A percentile compares a stretch with the other conserved stretches of the same genome.
phyloP scores from a whole-genome alignment of 2,888 invertebrate genomes.

The Spilosoma lubricipeda region DNA sequence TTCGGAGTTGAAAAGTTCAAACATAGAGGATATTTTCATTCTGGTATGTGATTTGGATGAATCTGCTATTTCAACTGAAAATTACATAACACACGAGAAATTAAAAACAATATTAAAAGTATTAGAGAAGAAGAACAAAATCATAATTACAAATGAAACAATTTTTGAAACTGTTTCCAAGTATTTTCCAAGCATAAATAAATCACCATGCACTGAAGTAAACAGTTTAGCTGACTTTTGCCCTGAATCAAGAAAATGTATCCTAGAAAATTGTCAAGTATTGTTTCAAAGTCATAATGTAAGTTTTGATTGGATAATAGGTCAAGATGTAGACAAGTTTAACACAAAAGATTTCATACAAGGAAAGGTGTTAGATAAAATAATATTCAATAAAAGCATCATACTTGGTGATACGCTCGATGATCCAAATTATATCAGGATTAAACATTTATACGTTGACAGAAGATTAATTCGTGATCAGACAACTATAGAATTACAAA shows the following conservation, averaged over 20 bases:
- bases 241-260: background rate
- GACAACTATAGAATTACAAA: background rate
- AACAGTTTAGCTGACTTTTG: constrained; percentile 13
- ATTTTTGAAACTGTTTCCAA: background rate
- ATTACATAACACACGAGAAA: background rate
- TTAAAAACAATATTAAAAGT: background rate
- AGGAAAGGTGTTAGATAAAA: constrained; percentile 19
- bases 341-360: constrained; percentile 1
- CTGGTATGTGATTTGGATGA: constrained; percentile 5
- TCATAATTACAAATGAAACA: constrained; percentile 15
- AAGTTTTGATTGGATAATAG: constrained; percentile 12
- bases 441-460: constrained; percentile 22
- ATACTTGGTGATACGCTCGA: constrained; percentile 16
- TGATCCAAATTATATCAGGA: constrained; percentile 22
- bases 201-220: background rate
- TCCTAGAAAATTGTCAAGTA: constrained; percentile 8
- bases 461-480: constrained; percentile 19
- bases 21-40: constrained; percentile 3
- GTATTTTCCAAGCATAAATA: background rate
- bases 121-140: constrained; percentile 1
- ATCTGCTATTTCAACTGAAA: background rate
- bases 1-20: constrained; percentile 3
- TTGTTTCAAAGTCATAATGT: constrained; percentile 18
- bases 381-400: constrained; percentile 15
- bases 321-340: background rate